Evolutionary conservation across 2,113 vertebrate species (phyloP).

Genomic region (Cephalopholis sonnerati): DNA sequence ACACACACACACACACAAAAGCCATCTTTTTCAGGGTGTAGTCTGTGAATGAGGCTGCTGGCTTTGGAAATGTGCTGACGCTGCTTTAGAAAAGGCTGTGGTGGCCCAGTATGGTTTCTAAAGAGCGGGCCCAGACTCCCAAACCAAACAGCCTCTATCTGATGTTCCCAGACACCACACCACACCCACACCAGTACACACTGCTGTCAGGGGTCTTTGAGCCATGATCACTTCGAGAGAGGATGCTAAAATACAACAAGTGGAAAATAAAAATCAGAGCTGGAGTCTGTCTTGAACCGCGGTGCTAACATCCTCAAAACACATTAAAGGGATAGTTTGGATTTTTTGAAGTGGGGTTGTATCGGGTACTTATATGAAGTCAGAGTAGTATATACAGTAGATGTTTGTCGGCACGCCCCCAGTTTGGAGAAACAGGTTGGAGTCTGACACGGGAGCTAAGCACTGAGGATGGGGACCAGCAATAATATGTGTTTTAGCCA

Average conservation of each 20-base stretch:
- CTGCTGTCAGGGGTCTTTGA: conserved; percentile 1
- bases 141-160: conserved; percentile 50
- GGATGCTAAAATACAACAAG: not conserved
- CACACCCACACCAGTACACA: conserved; percentile 17
- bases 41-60: conserved; percentile 66
- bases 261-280: too few species aligned
- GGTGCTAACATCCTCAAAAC: too few species aligned
- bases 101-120: conserved; percentile 70
- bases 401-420: too few species aligned
- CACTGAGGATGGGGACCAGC: too few species aligned
- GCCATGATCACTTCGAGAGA: not conserved
- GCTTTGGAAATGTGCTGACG: conserved; percentile 80
- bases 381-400: too few species aligned
- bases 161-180: conserved; percentile 5
- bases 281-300: too few species aligned
- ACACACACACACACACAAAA: conserved; percentile 50
- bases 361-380: too few species aligned
- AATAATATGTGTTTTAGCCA: too few species aligned
- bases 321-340: too few species aligned
- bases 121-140: conserved; percentile 63
- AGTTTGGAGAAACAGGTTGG: too few species aligned
- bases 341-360: too few species aligned
- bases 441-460: too few species aligned
- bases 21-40: conserved; percentile 71
- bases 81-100: conserved; percentile 64